phyloP scores from a whole-genome alignment of 2,113 vertebrate genomes.

The Falco punctatus region DNA sequence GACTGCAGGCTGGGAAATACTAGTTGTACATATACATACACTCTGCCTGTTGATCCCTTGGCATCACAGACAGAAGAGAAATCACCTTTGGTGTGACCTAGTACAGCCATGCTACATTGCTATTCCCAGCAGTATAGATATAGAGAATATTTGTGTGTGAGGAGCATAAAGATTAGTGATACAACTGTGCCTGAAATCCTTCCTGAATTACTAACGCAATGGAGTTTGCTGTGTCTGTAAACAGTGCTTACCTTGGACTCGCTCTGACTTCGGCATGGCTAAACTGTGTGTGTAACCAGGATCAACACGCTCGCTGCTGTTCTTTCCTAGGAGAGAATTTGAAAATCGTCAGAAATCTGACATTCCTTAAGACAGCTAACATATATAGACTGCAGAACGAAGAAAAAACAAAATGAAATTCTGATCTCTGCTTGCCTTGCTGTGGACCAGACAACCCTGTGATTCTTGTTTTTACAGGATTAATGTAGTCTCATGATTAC shows the following conservation, averaged over 20 bases:
- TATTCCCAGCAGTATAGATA: neutral
- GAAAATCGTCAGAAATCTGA: neutral
- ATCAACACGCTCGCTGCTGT: fast-evolving
- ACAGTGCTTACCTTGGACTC: neutral
- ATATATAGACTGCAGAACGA: neutral
- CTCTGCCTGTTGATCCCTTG: neutral
- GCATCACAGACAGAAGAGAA: neutral
- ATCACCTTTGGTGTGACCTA: neutral
- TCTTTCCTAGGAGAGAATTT: neutral
- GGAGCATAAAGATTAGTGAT: neutral
- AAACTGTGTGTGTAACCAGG: neutral
- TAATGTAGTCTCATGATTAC: neutral
- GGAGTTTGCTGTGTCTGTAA: neutral
- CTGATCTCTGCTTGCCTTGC: neutral
- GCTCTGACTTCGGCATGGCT: neutral
- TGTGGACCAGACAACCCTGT: neutral
- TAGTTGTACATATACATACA: neutral
- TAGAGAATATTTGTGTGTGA: neutral
- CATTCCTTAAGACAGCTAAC: neutral
- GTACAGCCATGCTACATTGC: neutral
- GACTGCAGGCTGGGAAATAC: neutral
- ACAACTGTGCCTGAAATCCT: neutral
- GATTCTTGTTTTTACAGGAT: neutral
- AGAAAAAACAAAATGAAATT: neutral
- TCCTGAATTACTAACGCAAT: neutral